These are phyloP conservation scores for Ooceraea biroi DNA, from an alignment of 1,140 invertebrate genomes.

Conservation along the genomic window DNA sequence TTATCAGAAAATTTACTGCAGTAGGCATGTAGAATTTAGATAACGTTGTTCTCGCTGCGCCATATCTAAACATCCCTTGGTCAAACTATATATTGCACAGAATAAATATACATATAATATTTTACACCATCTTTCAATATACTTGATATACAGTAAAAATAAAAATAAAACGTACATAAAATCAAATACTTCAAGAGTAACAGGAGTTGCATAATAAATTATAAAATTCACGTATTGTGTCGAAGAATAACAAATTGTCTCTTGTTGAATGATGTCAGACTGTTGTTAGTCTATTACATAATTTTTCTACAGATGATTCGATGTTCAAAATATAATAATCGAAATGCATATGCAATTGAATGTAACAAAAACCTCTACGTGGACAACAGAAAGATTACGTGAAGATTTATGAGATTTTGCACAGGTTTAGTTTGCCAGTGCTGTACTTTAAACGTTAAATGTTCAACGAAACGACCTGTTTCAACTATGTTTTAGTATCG, in stretches of 20 bases:
- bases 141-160: too few relatives aligned
- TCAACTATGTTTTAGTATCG: slow-evolving; percentile 74
- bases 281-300: slow-evolving; percentile 9
- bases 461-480: neutral
- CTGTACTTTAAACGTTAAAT: neutral
- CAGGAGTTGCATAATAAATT: neutral
- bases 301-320: neutral
- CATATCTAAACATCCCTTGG: slow-evolving; percentile 15
- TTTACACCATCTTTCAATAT: neutral
- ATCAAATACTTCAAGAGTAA: neutral
- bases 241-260: too few relatives aligned
- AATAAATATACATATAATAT: neutral
- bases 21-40: neutral
- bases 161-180: too few relatives aligned
- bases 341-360: neutral
- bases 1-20: accelerated
- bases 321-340: neutral
- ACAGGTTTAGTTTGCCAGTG: neutral
- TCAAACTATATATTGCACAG: slow-evolving; percentile 20
- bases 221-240: neutral
- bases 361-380: neutral
- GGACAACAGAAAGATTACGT: neutral
- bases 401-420: neutral
- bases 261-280: neutral
- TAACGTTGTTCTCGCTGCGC: neutral